Conservation (phyloP, 2,797 vertebrate species). For the Microctenopoma lineatum region DNA sequence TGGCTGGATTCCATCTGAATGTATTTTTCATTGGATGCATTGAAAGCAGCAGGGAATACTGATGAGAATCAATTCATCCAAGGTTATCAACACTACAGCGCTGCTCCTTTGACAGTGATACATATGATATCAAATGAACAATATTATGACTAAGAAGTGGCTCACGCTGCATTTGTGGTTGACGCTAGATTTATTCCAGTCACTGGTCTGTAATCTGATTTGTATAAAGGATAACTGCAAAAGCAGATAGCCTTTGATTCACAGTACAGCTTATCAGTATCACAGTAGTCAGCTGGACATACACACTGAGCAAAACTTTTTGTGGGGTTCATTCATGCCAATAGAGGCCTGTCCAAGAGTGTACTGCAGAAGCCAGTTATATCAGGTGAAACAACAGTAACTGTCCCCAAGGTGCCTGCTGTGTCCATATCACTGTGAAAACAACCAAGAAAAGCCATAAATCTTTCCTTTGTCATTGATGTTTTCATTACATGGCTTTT, state of each 20-base stretch:
- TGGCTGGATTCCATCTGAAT: conserved; percentile 16
- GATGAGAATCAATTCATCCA: conserved; percentile 36
- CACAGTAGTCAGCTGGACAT: conserved; percentile 17
- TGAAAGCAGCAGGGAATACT: conserved; percentile 34
- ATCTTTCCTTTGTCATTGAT: conserved; percentile 42
- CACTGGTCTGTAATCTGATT: conserved; percentile 4
- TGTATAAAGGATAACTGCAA: conserved; percentile 6
- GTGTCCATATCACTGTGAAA: conserved; percentile 36
- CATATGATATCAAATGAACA: conserved; percentile 23
- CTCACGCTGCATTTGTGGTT: background rate
- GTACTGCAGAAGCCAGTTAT: conserved; percentile 35
- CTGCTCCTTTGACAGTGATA: conserved; percentile 27
- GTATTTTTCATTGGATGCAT: conserved; percentile 4
- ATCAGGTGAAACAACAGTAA: conserved; percentile 44
- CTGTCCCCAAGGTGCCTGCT: conserved; percentile 40
- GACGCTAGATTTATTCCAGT: conserved; percentile 14
- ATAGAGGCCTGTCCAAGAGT: conserved; percentile 29
- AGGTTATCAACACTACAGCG: conserved; percentile 27
- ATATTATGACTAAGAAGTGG: conserved; percentile 25
- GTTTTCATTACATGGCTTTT: conserved; percentile 16
- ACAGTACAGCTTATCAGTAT: conserved; percentile 12
- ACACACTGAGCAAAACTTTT: conserved; percentile 21
- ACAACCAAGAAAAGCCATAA: conserved; percentile 40
- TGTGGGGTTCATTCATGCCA: conserved; percentile 23
- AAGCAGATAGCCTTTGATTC: conserved; percentile 16